Evolutionary conservation across 2,113 vertebrate genomes (phyloP).

Genomic region (Riparia riparia): DNA sequence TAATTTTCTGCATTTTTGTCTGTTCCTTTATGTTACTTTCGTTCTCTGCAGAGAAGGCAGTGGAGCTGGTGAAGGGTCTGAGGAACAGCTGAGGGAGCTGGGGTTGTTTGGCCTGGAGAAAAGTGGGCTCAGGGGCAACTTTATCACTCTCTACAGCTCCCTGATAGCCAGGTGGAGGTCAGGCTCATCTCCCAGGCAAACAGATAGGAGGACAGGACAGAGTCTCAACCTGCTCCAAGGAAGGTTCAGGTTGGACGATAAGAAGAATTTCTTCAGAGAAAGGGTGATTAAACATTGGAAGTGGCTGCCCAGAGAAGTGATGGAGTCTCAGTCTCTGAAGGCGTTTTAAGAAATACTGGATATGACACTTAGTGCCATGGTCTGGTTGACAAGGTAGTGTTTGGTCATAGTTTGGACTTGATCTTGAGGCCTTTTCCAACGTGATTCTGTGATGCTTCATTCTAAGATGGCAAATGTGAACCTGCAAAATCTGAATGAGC

Average conservation of each 20-base stretch:
- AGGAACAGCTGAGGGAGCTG: not conserved
- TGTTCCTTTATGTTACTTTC: not conserved
- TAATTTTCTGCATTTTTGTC: constrained; percentile 24
- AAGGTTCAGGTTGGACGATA: not conserved
- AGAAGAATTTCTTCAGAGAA: not conserved
- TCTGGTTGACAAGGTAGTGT: not conserved
- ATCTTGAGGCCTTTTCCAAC: not conserved
- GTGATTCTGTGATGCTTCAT: not conserved
- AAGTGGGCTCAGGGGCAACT: fast-evolving
- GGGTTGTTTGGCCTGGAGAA: not conserved
- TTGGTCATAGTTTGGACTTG: not conserved
- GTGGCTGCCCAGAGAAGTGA: not conserved
- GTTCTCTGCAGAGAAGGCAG: not conserved
- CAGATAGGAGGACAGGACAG: not conserved
- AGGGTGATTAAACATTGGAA: not conserved
- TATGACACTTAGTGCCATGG: not conserved
- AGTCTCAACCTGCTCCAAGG: not conserved
- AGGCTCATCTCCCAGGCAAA: not conserved
- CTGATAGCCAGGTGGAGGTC: not conserved
- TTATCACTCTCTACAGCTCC: not conserved
- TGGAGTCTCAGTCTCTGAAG: not conserved
- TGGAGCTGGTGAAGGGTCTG: not conserved
- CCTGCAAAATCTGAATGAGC: not conserved
- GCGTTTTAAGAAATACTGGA: not conserved
- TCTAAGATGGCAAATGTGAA: not conserved